Conservation (phyloP, 2,888 invertebrate genomes). For the Eilema depressum region DNA sequence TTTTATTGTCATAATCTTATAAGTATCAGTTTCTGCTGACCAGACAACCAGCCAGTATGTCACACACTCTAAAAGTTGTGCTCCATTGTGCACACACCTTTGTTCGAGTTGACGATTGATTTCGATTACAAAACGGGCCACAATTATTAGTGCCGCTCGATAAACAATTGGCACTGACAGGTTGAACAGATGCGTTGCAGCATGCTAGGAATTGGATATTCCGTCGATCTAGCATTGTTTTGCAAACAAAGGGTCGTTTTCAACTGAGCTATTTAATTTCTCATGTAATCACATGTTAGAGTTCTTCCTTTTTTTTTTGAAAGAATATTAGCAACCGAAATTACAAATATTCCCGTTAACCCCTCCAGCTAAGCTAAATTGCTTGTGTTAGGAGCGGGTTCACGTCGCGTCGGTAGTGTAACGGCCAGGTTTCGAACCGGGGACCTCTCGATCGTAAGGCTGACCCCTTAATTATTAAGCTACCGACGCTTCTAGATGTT, state of each 20-base stretch:
- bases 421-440: too few species aligned
- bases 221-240: constrained; percentile 34
- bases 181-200: constrained; percentile 59
- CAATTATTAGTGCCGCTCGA: constrained; percentile 73
- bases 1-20: too few species aligned
- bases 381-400: too few species aligned
- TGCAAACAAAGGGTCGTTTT: constrained; percentile 25
- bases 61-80: constrained; percentile 65
- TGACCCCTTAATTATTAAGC: too few species aligned
- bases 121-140: constrained; percentile 76
- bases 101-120: constrained; percentile 82
- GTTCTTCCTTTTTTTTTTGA: too few species aligned
- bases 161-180: constrained; percentile 66
- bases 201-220: constrained; percentile 47
- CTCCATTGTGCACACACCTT: constrained; percentile 71
- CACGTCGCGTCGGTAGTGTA: too few species aligned
- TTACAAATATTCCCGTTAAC: too few species aligned
- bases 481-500: too few species aligned
- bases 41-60: constrained; percentile 55
- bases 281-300: not conserved
- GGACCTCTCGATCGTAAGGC: too few species aligned
- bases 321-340: too few species aligned
- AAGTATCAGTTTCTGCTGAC: not conserved
- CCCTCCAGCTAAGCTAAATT: too few species aligned
- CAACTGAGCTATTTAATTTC: constrained; percentile 19